A percentile compares a stretch with the other conserved stretches of the same genome.
phyloP scores from a whole-genome alignment of 2,797 vertebrate genomes.

The Sciurus carolinensis region DNA sequence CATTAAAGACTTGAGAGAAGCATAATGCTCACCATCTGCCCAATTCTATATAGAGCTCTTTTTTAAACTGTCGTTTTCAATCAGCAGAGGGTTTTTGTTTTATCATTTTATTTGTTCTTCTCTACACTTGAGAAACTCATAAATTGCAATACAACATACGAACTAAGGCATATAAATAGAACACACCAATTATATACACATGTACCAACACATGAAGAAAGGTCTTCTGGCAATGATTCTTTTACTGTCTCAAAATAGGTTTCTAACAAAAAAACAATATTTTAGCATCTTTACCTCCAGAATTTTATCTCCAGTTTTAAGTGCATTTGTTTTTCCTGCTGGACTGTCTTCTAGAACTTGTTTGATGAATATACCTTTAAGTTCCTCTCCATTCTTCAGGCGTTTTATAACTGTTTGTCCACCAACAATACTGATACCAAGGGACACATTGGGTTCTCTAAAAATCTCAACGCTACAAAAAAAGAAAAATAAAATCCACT shows the following conservation, averaged over 20 bases:
- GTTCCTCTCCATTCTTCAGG: constrained; percentile 97
- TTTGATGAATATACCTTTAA: constrained; percentile 99
- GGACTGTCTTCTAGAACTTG: constrained; percentile 96
- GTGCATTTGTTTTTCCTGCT: constrained; percentile 92
- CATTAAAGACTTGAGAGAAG: neutral
- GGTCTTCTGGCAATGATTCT: neutral
- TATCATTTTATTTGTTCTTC: neutral
- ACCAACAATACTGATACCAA: constrained; percentile 98
- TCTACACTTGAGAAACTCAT: neutral
- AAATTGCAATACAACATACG: neutral
- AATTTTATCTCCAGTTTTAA: constrained; percentile 99
- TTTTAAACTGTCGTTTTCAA: neutral
- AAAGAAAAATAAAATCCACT: neutral
- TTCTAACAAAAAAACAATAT: neutral
- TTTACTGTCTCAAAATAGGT: neutral
- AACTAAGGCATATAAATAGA: neutral
- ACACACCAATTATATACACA: neutral
- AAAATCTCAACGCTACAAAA: constrained; percentile 95
- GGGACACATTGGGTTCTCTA: constrained; percentile 92
- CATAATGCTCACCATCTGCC: neutral
- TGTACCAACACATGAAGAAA: neutral
- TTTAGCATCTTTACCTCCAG: constrained; percentile 94
- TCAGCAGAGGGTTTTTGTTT: neutral
- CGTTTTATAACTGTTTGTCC: constrained; percentile 96
- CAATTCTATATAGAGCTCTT: neutral